phyloP scores from a whole-genome alignment of 2,113 vertebrate genomes.

The Gobiocypris rarus region DNA sequence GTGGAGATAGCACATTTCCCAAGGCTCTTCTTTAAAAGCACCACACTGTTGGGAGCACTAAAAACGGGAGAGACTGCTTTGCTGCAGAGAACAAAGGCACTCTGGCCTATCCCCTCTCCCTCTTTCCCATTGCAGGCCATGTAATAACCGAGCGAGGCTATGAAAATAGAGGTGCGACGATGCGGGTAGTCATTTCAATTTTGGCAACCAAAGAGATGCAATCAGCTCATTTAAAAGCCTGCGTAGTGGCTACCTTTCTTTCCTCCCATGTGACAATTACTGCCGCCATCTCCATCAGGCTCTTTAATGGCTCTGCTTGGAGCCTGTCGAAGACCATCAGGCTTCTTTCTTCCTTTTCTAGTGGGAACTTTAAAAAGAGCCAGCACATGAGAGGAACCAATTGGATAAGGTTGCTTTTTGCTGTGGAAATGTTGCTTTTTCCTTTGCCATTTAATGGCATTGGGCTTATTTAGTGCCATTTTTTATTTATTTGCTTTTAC shows the following conservation, averaged over 20 bases:
- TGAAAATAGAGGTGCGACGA: constrained; percentile 16
- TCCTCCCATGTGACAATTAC: constrained; percentile 60
- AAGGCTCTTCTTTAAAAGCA: constrained; percentile 61
- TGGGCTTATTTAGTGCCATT: not conserved
- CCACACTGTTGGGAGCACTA: constrained; percentile 43
- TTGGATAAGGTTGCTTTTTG: constrained; percentile 17
- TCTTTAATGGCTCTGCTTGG: constrained; percentile 57
- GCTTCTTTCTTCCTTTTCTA: constrained; percentile 10
- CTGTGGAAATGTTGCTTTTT: not conserved
- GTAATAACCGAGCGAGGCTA: constrained; percentile 54
- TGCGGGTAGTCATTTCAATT: constrained; percentile 65
- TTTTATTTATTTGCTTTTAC: not conserved
- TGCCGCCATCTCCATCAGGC: constrained; percentile 50
- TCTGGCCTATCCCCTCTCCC: constrained; percentile 30
- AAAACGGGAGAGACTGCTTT: constrained; percentile 32
- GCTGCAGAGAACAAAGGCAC: constrained; percentile 49
- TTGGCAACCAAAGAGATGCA: constrained; percentile 66
- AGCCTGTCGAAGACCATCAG: constrained; percentile 53
- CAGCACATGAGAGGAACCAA: not conserved
- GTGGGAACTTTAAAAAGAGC: constrained; percentile 5
- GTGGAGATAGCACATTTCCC: constrained; percentile 72
- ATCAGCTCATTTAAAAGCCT: constrained; percentile 54
- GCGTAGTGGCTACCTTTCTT: constrained; percentile 38
- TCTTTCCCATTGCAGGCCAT: constrained; percentile 61
- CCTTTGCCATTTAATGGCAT: not conserved